Conservation (phyloP, 2,888 invertebrate genomes). For the Epiblema foenella region DNA sequence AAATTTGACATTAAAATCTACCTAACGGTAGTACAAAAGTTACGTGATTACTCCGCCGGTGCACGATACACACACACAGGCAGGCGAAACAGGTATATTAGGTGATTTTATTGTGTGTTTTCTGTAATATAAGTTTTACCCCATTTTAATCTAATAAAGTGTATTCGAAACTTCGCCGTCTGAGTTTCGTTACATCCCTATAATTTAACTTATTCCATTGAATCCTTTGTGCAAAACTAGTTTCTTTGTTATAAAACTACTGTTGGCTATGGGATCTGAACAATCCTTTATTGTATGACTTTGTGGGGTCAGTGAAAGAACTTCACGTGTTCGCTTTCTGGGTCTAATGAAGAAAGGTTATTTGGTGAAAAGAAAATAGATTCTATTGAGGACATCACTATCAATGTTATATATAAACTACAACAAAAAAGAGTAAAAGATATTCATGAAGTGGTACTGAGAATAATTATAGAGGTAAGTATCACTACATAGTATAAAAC, state of each 20-base stretch:
- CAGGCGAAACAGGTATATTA: no score
- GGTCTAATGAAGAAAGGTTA: conserved; percentile 18
- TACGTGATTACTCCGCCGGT: no score
- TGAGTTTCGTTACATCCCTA: not conserved
- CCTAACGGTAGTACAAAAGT: no score
- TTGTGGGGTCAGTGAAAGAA: conserved; percentile 27
- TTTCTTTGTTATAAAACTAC: conserved; percentile 27
- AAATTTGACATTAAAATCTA: no score
- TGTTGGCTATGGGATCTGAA: conserved; percentile 32
- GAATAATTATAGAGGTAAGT: not conserved
- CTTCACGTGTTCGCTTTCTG: conserved; percentile 27
- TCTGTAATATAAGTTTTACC: not conserved
- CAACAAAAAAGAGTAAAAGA: not conserved
- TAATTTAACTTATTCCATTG: conserved; percentile 21
- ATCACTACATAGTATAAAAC: no score
- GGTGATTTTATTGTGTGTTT: no score
- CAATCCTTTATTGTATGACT: conserved; percentile 26
- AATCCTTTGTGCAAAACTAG: conserved; percentile 19
- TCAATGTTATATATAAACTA: not conserved
- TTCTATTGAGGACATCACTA: not conserved
- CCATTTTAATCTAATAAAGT: not conserved
- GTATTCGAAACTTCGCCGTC: not conserved
- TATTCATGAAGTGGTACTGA: not conserved
- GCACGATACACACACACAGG: no score
- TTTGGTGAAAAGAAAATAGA: not conserved